Evolutionary conservation across 2,113 vertebrate genomes (phyloP).

Genomic region (Brienomyrus longianalis): DNA sequence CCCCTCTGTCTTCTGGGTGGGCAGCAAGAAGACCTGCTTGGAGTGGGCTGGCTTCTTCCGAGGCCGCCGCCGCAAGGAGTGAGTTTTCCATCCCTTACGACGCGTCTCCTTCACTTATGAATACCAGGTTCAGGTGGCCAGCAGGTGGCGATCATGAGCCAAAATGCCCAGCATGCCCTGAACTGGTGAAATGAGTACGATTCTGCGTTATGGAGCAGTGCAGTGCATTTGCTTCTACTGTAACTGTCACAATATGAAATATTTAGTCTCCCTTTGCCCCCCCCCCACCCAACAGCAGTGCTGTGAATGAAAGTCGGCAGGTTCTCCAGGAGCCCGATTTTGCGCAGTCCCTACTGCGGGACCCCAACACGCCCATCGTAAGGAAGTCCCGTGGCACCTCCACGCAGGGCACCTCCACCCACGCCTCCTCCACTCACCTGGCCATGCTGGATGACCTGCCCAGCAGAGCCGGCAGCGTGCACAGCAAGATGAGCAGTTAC

Average conservation of each 20-base stretch:
- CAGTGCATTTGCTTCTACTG: constrained; percentile 48
- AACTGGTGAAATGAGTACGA: neutral
- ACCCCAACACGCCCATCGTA: constrained; percentile 87
- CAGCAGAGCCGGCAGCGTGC: constrained; percentile 83
- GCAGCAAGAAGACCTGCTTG: constrained; percentile 96
- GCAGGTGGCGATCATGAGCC: neutral
- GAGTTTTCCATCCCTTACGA: constrained; percentile 40
- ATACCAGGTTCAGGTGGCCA: neutral
- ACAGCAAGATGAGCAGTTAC: constrained; percentile 92
- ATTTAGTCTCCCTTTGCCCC: neutral
- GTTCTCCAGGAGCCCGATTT: constrained; percentile 93
- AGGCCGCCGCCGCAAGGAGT: constrained; percentile 90
- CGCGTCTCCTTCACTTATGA: neutral
- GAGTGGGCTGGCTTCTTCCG: constrained; percentile 95
- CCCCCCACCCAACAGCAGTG: constrained; percentile 53
- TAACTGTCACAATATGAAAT: neutral
- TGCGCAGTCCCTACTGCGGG: constrained; percentile 83
- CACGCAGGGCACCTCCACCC: constrained; percentile 95
- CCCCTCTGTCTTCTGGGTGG: constrained; percentile 96
- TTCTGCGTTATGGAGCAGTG: neutral
- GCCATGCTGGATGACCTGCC: constrained; percentile 80
- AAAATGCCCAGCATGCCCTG: neutral
- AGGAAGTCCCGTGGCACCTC: constrained; percentile 93
- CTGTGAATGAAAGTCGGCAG: constrained; percentile 85
- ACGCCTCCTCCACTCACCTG: constrained; percentile 90